Base-by-base conservation (phyloP, 2,888 invertebrate species). In the Holacanthella duospinosa region DNA sequence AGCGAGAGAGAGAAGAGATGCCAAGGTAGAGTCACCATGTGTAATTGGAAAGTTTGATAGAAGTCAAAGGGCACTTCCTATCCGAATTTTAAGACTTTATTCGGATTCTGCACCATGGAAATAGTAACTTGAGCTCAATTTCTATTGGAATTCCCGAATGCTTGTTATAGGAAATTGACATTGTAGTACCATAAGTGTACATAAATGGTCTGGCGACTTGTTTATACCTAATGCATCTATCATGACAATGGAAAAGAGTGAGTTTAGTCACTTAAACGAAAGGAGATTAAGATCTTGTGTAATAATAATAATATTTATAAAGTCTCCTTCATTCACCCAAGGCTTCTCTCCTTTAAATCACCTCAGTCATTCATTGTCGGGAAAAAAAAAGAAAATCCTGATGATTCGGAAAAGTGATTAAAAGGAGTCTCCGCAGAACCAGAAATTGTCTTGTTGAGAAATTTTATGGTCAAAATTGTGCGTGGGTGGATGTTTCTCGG, bases 1-100 rank as follows among this genome's bases (percentile, higher is more conserved):
- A 21, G 48, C 21, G n/a, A 16, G 48, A 48, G 48, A 21, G 21
- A 99, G 84, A 99, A 99, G 92, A 97, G 97, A 82, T 71, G 75
- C 53, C 55, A n/a, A n/a, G n/a, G n/a, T n/a, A 25, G 43, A 44
- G 16, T 19, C 19, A 62, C 68, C 68, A 68, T 65, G 66, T 68
- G 68, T 63, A 61, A 61, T 64, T 65, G 66, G 28, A 27, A 43
- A 48, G 48, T 62, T 12, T 21, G 56, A 61, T 64, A 59, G 61
- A 59, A 62, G 64, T 66, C 65, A 65, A 55, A 61, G 68, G 68
- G 65, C 59, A 64, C 21, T n/a, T 29, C 58, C 56, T 25, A 58
- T 1, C 2, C 21, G 9, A 43, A 57, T 48, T 55, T 59, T 58
- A 55, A 65, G 62, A 29, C 9, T 43, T 65, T 54, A 63, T 44